Evolutionary conservation across 2,888 invertebrate genomes (phyloP), one percentile per base, ranked within the genome.

Genomic region (Drosophila koepferae): DNA sequence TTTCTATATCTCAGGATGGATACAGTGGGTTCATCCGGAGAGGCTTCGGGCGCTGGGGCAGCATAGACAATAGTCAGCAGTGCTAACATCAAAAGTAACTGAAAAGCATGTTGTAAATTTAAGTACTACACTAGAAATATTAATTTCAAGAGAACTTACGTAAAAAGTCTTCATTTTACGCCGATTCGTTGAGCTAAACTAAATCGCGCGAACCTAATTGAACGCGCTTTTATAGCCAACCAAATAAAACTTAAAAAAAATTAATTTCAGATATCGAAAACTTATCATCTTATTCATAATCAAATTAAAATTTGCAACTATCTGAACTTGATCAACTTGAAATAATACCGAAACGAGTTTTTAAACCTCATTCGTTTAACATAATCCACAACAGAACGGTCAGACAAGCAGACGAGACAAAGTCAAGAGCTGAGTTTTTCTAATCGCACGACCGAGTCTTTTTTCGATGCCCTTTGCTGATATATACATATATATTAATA

Each of bases 251-350:
- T 28, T 20, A 20, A 20, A 20, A 20, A 20, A 20, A 20, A 2
- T 20, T 48, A 5, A 43, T 74, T 66, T 71, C 16, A 10, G 34
- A 68, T 64, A 41, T 16, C 14, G 38, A 55, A 64, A 69, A 72
- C 54, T 64, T 72, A 80, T 80, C 68, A 70, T 62, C 55, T 62
- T 71, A 73, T 62, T 78, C 60, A 78, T 80, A 68, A 80, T 76
- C 63, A 80, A 75, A 75, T 49, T 63, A 76, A 81, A 89, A 86
- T 86, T 86, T 80, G 89, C 89, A 77, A 80, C 73, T 73, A 71
- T 76, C 70, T 86, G 80, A 86, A 80, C 89, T 86, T 83, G 89
- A 86, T 77, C 72, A 81, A 83, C 74, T 75, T 64, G 63, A 64
- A 62, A 66, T 20, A 49, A 20, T 31, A 40, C 38, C 48, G 48